These are phyloP conservation scores for Aphrocallistes beatrix DNA, from an alignment of 37 sponge, comb jelly and placozoan genomes.

Conservation along the genomic window DNA sequence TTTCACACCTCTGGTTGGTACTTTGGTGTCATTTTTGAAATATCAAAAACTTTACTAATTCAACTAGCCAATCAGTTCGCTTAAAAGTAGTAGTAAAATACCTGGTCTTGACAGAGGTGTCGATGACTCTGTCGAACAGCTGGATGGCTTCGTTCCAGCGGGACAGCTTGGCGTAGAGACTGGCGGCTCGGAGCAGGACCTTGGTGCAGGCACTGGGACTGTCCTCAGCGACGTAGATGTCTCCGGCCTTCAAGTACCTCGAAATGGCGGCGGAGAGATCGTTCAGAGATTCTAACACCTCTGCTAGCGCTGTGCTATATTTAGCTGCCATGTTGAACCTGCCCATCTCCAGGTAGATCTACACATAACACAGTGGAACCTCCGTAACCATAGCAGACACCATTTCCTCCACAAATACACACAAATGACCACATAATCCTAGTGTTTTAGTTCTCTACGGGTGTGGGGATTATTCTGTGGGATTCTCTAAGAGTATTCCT, in stretches of 20 bases:
- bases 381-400: too few species aligned
- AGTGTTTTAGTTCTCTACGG: too few species aligned
- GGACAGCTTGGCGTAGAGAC: not conserved
- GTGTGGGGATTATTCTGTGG: too few species aligned
- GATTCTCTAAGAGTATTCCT: too few species aligned
- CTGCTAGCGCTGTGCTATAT: not conserved
- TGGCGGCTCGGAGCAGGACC: not conserved
- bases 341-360: constrained; percentile 14
- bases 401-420: too few species aligned
- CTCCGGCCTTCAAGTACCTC: not conserved
- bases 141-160: not conserved
- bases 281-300: not conserved
- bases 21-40: too few species aligned
- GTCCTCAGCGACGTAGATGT: not conserved
- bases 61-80: too few species aligned
- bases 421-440: too few species aligned
- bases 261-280: not conserved
- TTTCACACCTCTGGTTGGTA: too few species aligned
- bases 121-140: not conserved
- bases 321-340: not conserved
- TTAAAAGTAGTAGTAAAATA: too few species aligned
- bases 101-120: not conserved
- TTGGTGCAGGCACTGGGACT: not conserved
- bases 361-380: too few species aligned
- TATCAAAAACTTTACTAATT: too few species aligned